Evolutionary conservation across 1,140 invertebrate genomes (phyloP).

Genomic region (Anadara kagoshimensis): DNA sequence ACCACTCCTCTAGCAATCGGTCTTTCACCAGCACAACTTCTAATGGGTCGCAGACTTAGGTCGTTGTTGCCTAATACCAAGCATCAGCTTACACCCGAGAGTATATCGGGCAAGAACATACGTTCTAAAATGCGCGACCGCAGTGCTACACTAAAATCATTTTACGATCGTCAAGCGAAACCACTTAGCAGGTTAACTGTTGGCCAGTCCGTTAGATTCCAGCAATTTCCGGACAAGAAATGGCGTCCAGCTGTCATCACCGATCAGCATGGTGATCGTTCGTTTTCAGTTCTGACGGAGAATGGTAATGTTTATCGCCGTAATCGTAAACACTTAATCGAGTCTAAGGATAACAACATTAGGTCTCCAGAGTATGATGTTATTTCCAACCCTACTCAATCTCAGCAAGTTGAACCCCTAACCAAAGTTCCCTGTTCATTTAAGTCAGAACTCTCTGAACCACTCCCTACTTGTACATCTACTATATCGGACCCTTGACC

Average conservation of each 20-base stretch:
- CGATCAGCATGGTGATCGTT: neutral
- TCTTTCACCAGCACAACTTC: slow-evolving; percentile 33
- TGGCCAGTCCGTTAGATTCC: neutral
- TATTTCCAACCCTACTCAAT: neutral
- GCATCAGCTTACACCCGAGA: neutral
- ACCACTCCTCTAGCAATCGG: slow-evolving; percentile 29
- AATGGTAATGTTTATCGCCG: neutral
- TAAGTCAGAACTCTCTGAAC: neutral
- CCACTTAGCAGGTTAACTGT: neutral
- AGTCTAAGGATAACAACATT: neutral
- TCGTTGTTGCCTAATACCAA: slow-evolving; percentile 7
- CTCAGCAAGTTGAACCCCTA: neutral
- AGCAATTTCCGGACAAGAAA: neutral
- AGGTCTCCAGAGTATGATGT: neutral
- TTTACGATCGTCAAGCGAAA: neutral
- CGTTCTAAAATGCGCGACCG: neutral
- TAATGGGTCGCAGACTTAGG: slow-evolving; percentile 12
- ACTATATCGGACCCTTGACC: neutral
- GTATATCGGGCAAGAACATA: neutral
- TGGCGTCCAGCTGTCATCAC: slow-evolving; percentile 6
- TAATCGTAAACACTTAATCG: slow-evolving; percentile 2
- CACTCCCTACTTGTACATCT: neutral
- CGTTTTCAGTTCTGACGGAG: neutral
- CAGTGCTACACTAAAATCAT: neutral
- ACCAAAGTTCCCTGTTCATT: neutral